Evolutionary conservation across 2,888 invertebrate genomes (phyloP), one percentile per base, ranked within the genome.

Genomic region (Germaria angustata): DNA sequence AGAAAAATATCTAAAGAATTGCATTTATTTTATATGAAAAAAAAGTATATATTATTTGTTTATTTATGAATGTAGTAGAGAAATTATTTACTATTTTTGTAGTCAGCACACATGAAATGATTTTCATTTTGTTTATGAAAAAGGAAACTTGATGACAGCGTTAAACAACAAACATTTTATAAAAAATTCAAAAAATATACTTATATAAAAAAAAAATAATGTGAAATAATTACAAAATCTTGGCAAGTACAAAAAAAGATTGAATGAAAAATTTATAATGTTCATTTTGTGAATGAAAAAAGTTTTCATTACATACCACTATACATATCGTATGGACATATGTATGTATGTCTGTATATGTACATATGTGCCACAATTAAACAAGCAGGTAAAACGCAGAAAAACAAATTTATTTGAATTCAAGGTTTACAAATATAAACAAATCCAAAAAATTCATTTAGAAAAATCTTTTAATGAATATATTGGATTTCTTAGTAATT

Each of bases 91-190:
- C 57, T 75, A 75, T 66, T 66, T 75, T 57, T 75, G 59, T 68
- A 76, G 20, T 59, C 63, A 24, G 36, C 11, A 46, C 65, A 49
- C 36, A 75, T 61, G 34, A 7, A 51, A 68, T 39, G 34, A 28
- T 61, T 51, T 53, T 39, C 51, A 53, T 34, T 49, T 65, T 57
- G 39, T 65, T 65, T 66, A 46, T 75, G 46, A 34, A 66, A 75
- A 75, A 65, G 78, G 63, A 78, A 78, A 78, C 71, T 53, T 71
- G 61, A 55, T 78, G 78, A 78, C 71, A 63, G 71, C 53, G 69
- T 41, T 6, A 69, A 69, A 78, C 44, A 55, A 69, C 59, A 71
- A 71, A 71, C 44, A 71, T 63, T 57, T 65, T 28, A 22, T n/a
- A 22, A 24, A 15, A 44, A 17, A 65, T 17, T 13, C n/a, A 17